Conservation (phyloP, 2,113 vertebrate species). For the Nipponia nippon region DNA sequence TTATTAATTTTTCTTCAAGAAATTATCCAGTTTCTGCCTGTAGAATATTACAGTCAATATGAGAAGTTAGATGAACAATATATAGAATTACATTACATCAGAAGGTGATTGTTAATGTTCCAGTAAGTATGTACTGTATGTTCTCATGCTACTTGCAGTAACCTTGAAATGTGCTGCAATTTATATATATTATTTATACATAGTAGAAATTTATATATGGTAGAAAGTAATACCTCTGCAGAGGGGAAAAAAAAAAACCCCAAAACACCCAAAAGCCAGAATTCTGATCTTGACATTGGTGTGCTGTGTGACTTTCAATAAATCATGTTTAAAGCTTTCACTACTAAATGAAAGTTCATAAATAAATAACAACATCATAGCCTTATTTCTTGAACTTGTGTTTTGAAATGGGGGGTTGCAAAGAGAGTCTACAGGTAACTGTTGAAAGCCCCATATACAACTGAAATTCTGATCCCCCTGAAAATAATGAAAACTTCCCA, state of each 20-base stretch:
- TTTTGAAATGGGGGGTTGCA: not conserved
- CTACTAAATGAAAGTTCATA: not conserved
- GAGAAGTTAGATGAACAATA: not conserved
- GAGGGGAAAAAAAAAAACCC: not conserved
- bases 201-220: no score
- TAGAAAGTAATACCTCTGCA: not conserved
- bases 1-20: not conserved
- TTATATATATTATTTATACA: not conserved
- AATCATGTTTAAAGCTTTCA: not conserved
- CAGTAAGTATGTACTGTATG: not conserved
- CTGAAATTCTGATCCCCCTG: not conserved
- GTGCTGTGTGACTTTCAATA: not conserved
- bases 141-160: not conserved
- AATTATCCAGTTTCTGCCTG: not conserved
- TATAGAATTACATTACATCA: not conserved
- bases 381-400: not conserved
- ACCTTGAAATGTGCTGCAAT: not conserved
- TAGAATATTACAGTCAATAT: not conserved
- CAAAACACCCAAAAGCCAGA: accelerated
- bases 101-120: not conserved
- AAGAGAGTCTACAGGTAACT: not conserved
- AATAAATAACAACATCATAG: not conserved
- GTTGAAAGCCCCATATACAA: not conserved
- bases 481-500: not conserved
- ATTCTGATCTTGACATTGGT: not conserved